Evolutionary conservation across 2,888 invertebrate genomes (phyloP).

Genomic region (Hydropsyche betteni): DNA sequence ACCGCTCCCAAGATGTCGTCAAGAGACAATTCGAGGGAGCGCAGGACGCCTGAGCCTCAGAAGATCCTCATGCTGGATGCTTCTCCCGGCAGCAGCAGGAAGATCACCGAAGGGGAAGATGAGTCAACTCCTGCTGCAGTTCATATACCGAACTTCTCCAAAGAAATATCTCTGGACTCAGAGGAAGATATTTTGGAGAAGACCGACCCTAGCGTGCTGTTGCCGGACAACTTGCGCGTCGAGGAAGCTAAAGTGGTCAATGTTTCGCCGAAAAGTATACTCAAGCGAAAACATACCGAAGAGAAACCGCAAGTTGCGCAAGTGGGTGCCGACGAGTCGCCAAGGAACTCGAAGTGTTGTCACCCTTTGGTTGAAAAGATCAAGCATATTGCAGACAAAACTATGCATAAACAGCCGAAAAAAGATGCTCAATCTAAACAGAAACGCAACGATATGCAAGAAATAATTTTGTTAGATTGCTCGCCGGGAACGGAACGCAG

Average conservation of each 20-base stretch:
- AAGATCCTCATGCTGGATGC: slow-evolving; percentile 63
- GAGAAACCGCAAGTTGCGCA: slow-evolving; percentile 54
- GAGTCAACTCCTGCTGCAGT: slow-evolving; percentile 51
- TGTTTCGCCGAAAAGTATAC: slow-evolving; percentile 65
- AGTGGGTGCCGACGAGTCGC: slow-evolving; percentile 58
- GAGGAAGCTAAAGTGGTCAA: slow-evolving; percentile 59
- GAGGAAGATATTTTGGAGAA: slow-evolving; percentile 63
- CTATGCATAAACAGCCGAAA: slow-evolving; percentile 58
- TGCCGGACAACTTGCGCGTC: slow-evolving; percentile 43
- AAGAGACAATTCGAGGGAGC: slow-evolving; percentile 62
- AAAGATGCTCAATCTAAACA: slow-evolving; percentile 63
- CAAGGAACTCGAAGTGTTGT: slow-evolving; percentile 67
- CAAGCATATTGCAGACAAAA: slow-evolving; percentile 71
- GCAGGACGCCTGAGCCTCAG: slow-evolving; percentile 58
- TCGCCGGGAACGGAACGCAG: slow-evolving; percentile 70
- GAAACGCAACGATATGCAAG: slow-evolving; percentile 62
- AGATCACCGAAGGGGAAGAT: slow-evolving; percentile 63
- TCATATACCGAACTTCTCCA: slow-evolving; percentile 65
- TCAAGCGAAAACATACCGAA: slow-evolving; percentile 65
- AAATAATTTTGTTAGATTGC: slow-evolving; percentile 68
- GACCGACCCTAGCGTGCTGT: slow-evolving; percentile 56
- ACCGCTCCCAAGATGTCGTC: slow-evolving; percentile 60
- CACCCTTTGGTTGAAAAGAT: slow-evolving; percentile 73
- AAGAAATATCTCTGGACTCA: slow-evolving; percentile 62
- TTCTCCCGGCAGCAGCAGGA: slow-evolving; percentile 65